phyloP scores from a whole-genome alignment of 2,888 invertebrate genomes.

The Anaspis maculata region DNA sequence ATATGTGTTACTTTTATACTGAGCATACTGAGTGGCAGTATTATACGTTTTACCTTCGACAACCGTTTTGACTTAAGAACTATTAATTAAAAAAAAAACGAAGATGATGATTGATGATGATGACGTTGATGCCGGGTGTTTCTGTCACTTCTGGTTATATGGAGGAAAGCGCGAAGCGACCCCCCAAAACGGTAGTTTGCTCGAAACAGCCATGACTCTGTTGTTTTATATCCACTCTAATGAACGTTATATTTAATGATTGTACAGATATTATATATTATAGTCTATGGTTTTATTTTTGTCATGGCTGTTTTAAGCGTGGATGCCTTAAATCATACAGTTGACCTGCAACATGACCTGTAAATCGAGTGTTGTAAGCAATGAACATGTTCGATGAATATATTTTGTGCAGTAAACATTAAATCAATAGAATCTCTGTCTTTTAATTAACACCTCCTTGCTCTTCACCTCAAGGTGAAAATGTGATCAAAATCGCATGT shows the following conservation, averaged over 20 bases:
- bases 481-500: too few species aligned
- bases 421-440: slow-evolving; percentile 33
- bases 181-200: slow-evolving; percentile 22
- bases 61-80: too few species aligned
- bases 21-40: slow-evolving; percentile 43
- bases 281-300: too few species aligned
- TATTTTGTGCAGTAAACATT: slow-evolving; percentile 46
- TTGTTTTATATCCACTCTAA: slow-evolving; percentile 16
- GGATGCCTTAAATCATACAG: slow-evolving; percentile 25
- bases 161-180: too few species aligned
- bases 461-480: too few species aligned
- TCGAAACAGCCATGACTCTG: slow-evolving; percentile 24
- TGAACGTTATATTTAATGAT: too few species aligned
- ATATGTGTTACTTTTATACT: slow-evolving; percentile 41
- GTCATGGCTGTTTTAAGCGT: slow-evolving; percentile 28
- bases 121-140: too few species aligned
- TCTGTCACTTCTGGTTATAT: too few species aligned
- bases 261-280: too few species aligned
- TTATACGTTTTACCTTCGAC: slow-evolving; percentile 25
- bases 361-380: slow-evolving; percentile 42
- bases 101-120: too few species aligned
- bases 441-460: slow-evolving; percentile 20
- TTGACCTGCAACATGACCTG: slow-evolving; percentile 41
- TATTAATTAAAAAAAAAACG: too few species aligned
- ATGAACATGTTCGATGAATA: slow-evolving; percentile 44